Base-by-base conservation (phyloP, 2,797 vertebrate genomes). In the Kryptolebias ocellatus region DNA sequence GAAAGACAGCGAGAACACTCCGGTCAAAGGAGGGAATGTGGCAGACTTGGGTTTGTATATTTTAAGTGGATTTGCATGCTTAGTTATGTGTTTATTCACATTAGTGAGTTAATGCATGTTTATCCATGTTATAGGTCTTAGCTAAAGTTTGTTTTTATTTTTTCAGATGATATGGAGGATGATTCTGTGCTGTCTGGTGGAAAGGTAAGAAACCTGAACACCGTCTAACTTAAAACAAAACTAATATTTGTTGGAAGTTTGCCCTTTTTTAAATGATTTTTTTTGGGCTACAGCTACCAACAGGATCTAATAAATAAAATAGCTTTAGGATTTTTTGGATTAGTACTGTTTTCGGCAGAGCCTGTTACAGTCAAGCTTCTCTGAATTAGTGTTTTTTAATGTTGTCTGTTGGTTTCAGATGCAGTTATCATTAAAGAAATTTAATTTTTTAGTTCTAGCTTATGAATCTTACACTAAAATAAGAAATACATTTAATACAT, bases 111-210 rank as follows among this genome's bases (percentile, higher is more conserved):
- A 18, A 60, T 7, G 12, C 1, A 39, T 4, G 4, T 34, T 42
- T 11, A 3, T 0, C 4, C 4, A 0, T 54, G 14, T 29, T 45
- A 4, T 24, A n/a, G 44, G 11, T 44, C 8, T 46, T 7, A 52
- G 1, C 4, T 61, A 12, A 44, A 0, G 0, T 5, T 27, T 39
- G 2, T 46, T 59, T 46, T 0, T 10, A 16, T 55, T 93, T 92
- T 66, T 49, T 92, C 91, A 99, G 98, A 99, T 93, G 97, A 99
- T 54, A 96, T 98, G 85, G 98, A 99, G 83, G 96, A 99, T 62
- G 97, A 96, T 81, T 93, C 96, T 0, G 89, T 97, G 82, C 86
- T 95, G 0, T 92, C 97, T 8, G 96, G 95, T 78, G 96, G 95
- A 56, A 99, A 98, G 96, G 98, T 99, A 92, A 90, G 69, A 64